Base-by-base conservation (phyloP, 2,888 invertebrate genomes). In the Dermolepida albohirtum region DNA sequence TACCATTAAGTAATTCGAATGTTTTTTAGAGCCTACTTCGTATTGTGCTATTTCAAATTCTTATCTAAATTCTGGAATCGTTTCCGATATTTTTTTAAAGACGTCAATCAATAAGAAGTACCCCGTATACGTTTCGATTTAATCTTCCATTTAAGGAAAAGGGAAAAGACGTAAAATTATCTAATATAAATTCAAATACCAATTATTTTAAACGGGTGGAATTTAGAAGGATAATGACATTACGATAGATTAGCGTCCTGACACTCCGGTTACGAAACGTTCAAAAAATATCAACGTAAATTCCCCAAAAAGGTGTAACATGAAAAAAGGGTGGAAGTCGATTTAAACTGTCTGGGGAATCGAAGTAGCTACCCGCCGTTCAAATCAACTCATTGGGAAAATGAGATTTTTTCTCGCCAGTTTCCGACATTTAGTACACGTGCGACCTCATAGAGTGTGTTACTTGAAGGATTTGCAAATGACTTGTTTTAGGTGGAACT, bases 321-420 rank as follows among this genome's bases (percentile, higher is more conserved):
- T 40, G 54, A 40, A 44, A 64, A 34, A 64, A 64, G 64, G 34
- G 64, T 47, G 52, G 54, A 49, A 64, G 64, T 52, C 64, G 43
- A 64, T 64, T 64, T 64, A 64, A 54, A 54, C 47, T 39, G 64
- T 39, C 52, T 54, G 29, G 64, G 54, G 64, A 64, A 64, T 64
- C 47, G 64, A 52, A 54, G 17, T 27, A 50, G 67, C 66, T 62
- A 70, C 64, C n/a, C 57, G 67, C 64, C 71, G 70, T 70, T 74
- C 70, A 68, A 72, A 72, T 75, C 74, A 74, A 73, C 74, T 74
- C 76, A 76, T 76, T 75, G 72, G 66, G 73, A 72, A 74, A 76
- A 75, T 72, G 73, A 73, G 73, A 70, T 74, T 74, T 74, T 74
- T 73, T 55, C 11, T 39, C 47, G 68, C 66, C 34, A 74, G 66